Evolutionary conservation across 2,113 vertebrate species (phyloP).

Genomic region (Myrmecophaga tridactyla): DNA sequence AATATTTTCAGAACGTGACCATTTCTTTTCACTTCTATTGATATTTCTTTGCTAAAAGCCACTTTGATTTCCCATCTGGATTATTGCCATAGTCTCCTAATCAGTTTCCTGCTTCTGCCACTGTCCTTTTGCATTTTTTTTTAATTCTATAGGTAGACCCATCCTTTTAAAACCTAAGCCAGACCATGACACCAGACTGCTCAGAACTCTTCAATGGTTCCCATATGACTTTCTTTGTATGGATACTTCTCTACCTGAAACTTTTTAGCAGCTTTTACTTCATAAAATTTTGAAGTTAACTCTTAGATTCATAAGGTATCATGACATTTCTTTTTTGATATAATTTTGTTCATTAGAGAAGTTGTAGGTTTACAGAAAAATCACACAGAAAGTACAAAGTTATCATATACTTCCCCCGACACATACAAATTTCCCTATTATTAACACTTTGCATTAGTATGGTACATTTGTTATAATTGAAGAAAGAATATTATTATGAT

Average conservation of each 20-base stretch:
- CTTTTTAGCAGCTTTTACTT: background rate
- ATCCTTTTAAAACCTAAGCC: background rate
- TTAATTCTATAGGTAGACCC: background rate
- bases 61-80: background rate
- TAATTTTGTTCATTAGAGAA: too few relatives aligned
- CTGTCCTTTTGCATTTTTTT: background rate
- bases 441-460: too few relatives aligned
- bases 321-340: too few relatives aligned
- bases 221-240: background rate
- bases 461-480: too few relatives aligned
- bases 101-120: too few relatives aligned
- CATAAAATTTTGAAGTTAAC: background rate
- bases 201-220: background rate
- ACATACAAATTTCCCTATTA: too few relatives aligned
- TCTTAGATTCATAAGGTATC: background rate
- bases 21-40: background rate
- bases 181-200: background rate
- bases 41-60: background rate
- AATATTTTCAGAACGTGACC: background rate
- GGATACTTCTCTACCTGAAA: background rate
- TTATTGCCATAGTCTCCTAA: background rate
- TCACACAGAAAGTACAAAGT: too few relatives aligned
- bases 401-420: too few relatives aligned
- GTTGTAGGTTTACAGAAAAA: too few relatives aligned
- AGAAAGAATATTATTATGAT: too few relatives aligned